Conservation (phyloP, 2,888 invertebrate genomes). For the Xestia rhomboidea region DNA sequence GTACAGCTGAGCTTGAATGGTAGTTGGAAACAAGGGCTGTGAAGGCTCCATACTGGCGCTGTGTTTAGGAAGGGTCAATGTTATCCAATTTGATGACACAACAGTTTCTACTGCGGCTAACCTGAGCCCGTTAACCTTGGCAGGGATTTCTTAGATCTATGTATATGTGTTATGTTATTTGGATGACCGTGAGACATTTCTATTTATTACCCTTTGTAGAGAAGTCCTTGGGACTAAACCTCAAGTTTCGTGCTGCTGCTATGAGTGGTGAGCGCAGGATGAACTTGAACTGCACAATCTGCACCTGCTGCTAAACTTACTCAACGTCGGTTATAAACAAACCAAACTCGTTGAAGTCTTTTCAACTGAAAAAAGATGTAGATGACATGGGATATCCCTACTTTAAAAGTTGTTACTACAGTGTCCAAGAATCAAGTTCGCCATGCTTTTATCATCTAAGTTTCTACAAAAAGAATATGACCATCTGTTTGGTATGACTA, state of each 20-base stretch:
- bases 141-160: not conserved
- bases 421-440: too few species aligned
- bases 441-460: not conserved
- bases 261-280: not conserved
- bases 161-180: not conserved
- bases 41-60: not conserved
- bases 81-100: not conserved
- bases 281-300: not conserved
- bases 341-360: not conserved
- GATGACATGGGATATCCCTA: not conserved
- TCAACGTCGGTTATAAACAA: not conserved
- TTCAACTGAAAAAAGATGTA: not conserved
- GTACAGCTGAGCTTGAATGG: not conserved
- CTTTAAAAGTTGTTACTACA: not conserved
- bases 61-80: not conserved
- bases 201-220: too few species aligned
- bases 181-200: too few species aligned
- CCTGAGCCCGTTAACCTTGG: not conserved
- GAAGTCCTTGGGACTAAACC: not conserved
- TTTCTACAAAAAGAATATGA: not conserved
- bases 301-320: not conserved
- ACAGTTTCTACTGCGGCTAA: not conserved
- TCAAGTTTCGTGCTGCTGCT: not conserved
- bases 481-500: not conserved
- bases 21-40: not conserved